phyloP scores from a whole-genome alignment of 23 tunicate genomes.

The Phallusia fumigata region DNA sequence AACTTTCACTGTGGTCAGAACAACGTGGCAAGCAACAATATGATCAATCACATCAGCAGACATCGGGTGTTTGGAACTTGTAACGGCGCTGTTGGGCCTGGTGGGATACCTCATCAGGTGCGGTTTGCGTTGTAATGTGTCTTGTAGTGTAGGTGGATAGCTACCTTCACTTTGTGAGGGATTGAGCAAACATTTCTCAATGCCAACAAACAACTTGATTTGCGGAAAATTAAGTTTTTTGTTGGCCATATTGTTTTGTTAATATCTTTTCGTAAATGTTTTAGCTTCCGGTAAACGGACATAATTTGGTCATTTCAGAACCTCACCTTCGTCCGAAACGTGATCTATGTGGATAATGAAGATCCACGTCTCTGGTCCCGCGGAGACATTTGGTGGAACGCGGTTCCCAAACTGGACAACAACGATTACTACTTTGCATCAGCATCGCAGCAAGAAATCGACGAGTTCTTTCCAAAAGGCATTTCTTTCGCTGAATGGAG shows the following conservation, averaged over 20 bases:
- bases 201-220: no score
- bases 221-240: no score
- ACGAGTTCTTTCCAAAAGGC: slow-evolving; percentile 13
- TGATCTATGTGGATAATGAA: slow-evolving; percentile 16
- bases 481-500: slow-evolving; percentile 19
- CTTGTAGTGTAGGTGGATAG: no score
- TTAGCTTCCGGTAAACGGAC: no score
- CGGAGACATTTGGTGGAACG: slow-evolving; percentile 24
- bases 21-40: slow-evolving; percentile 50
- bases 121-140: no score
- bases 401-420: slow-evolving; percentile 18
- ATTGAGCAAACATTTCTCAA: no score
- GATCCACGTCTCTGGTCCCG: background rate
- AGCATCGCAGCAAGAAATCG: background rate
- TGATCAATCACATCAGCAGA: slow-evolving; percentile 40
- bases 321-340: slow-evolving; percentile 23
- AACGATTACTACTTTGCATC: slow-evolving; percentile 29
- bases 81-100: slow-evolving; percentile 31
- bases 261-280: no score
- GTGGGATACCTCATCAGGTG: slow-evolving; percentile 51
- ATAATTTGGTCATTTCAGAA: no score
- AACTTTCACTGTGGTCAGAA: slow-evolving; percentile 70
- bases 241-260: no score
- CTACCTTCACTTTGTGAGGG: no score
- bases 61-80: slow-evolving; percentile 58